A percentile compares a stretch with the other conserved stretches of the same genome.
These are phyloP conservation scores for Plebejus anna DNA, from an alignment of 2,888 invertebrate species.

Conservation along the genomic window DNA sequence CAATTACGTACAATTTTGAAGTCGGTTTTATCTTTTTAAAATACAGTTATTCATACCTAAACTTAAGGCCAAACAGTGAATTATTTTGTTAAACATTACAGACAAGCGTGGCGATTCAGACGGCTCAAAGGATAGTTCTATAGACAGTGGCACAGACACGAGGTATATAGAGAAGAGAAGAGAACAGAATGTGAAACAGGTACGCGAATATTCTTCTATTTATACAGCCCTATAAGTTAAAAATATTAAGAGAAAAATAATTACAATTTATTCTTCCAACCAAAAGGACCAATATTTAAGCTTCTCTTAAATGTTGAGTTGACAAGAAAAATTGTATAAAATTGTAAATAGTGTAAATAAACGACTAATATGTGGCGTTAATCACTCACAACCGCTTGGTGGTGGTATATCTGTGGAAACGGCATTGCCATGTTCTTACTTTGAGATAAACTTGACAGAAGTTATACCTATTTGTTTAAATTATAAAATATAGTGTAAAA, in stretches of 20 bases:
- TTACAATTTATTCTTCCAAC: too few relatives aligned
- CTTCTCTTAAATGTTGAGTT: too few relatives aligned
- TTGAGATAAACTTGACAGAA: neutral
- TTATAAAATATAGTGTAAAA: too few relatives aligned
- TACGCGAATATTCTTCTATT: constrained; percentile 41
- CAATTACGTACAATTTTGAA: too few relatives aligned
- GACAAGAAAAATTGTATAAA: neutral
- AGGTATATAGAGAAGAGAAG: constrained; percentile 79
- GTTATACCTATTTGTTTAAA: too few relatives aligned
- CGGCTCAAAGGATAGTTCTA: constrained; percentile 89
- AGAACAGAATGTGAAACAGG: constrained; percentile 79
- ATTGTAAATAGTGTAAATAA: constrained; percentile 31
- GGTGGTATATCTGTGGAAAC: constrained; percentile 39
- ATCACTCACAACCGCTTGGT: constrained; percentile 51
- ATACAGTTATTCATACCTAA: too few relatives aligned
- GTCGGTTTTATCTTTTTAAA: too few relatives aligned
- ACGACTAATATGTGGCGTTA: constrained; percentile 44
- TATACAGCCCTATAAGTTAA: neutral
- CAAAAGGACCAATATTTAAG: too few relatives aligned
- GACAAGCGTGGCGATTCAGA: constrained; percentile 84
- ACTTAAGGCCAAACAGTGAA: neutral
- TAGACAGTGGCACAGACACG: constrained; percentile 89
- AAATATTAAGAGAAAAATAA: too few relatives aligned
- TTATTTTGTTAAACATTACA: constrained; percentile 46
- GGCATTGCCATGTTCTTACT: neutral